Percentiles rank a stretch among this genome's conserved stretches.
phyloP scores from a whole-genome alignment of 2,797 vertebrate genomes.

The Coregonus sp. region DNA sequence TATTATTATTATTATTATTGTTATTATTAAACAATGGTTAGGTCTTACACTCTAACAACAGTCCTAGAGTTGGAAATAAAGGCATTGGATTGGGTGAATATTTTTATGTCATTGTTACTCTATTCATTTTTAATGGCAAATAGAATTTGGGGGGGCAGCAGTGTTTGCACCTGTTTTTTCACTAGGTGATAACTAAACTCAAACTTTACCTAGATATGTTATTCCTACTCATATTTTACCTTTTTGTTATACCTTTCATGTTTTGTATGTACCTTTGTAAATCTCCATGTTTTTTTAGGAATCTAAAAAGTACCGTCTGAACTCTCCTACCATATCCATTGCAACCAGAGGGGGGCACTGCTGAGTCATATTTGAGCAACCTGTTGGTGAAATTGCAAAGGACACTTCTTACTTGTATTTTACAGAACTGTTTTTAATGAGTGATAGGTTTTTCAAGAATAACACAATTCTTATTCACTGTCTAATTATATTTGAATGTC shows the following conservation, averaged over 20 bases:
- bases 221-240: no score
- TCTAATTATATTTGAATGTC: constrained; percentile 1
- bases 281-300: no score
- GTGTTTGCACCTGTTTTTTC: background rate
- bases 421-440: constrained; percentile 37
- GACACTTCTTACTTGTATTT: constrained; percentile 21
- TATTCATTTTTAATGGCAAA: background rate
- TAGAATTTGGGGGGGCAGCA: background rate
- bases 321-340: constrained; percentile 2
- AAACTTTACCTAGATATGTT: no score
- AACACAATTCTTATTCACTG: constrained; percentile 16
- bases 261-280: background rate
- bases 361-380: constrained; percentile 33
- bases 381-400: constrained; percentile 15
- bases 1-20: no score
- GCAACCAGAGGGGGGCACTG: constrained; percentile 56
- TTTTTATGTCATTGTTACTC: background rate
- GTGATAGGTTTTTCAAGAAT: constrained; percentile 25
- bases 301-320: background rate
- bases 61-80: background rate
- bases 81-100: background rate
- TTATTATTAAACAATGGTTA: background rate
- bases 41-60: background rate
- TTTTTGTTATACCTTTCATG: no score
- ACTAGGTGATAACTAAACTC: no score